Evolutionary conservation across 2,888 invertebrate species (phyloP).

Genomic region (Lucinisca nassula): DNA sequence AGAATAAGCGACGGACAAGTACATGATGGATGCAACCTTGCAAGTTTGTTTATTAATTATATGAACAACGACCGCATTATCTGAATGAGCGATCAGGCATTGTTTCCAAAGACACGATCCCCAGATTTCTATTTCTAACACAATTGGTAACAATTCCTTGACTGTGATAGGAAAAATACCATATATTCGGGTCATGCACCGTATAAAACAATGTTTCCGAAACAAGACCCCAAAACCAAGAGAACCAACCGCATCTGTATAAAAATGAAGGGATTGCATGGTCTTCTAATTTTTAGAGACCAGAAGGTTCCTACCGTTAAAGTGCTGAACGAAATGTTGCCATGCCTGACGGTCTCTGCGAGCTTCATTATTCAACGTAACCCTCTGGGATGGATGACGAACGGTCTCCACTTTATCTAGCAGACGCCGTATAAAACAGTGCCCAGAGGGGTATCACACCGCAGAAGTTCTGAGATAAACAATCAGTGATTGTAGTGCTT

Average conservation of each 20-base stretch:
- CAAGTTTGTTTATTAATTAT: constrained; percentile 54
- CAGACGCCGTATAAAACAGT: constrained; percentile 30
- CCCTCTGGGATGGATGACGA: constrained; percentile 15
- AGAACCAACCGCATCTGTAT: constrained; percentile 43
- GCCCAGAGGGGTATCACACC: constrained; percentile 36
- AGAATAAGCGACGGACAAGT: constrained; percentile 47
- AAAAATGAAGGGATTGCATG: constrained; percentile 8
- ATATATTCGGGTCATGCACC: constrained; percentile 31
- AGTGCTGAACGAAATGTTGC: constrained; percentile 30
- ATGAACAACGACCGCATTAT: constrained; percentile 51
- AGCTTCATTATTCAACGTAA: constrained; percentile 26
- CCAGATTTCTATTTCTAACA: constrained; percentile 56
- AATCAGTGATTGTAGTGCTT: constrained; percentile 17
- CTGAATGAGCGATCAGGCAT: constrained; percentile 42
- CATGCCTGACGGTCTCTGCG: constrained; percentile 26
- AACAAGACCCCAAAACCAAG: constrained; percentile 56
- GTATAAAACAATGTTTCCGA: not conserved
- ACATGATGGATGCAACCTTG: constrained; percentile 33
- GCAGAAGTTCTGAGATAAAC: constrained; percentile 43
- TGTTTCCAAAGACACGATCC: no score
- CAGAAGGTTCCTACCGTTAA: constrained; percentile 40
- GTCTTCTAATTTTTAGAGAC: not conserved
- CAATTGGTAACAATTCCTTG: constrained; percentile 58
- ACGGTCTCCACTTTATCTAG: constrained; percentile 36
- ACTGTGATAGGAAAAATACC: constrained; percentile 39